Evolutionary conservation across 2,113 vertebrate genomes (phyloP), one percentile per base, ranked within the genome.

Genomic region (Melanerpes aurifrons): DNA sequence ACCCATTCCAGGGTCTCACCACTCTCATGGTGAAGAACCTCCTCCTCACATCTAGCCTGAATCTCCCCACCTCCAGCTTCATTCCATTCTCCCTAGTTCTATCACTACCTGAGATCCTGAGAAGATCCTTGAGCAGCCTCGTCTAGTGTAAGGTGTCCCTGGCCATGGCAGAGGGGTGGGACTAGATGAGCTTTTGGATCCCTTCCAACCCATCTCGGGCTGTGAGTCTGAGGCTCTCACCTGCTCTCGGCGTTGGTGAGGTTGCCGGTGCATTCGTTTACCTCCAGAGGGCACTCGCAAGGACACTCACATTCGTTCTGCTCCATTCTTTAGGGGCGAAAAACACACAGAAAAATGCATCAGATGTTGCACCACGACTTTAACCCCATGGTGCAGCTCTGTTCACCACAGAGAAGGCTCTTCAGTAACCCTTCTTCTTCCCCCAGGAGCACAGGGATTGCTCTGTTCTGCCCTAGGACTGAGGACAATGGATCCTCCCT

Each of bases 231-330:
- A 3, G n/a, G 12, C 10, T 15, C 20, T 32, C 96, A 99, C 99
- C 99, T 98, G 98, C 98, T 99, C 88, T 99, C 99, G 4, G 99
- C 98, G 13, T 98, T 99, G 68, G 99, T 99, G 94, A 99, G 98
- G 96, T 99, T 99, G 92, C 99, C 99, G 4, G 99, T 99, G 48
- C 99, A 99, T 82, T 99, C 99, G 3, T 99, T 99, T 77, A 99
- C 99, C 98, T 99, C 99, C 88, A 99, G 98, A 71, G 99, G 99
- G 97, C 99, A 99, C 97, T 99, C 99, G 90, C 99, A 99, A 3
- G 99, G 99, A 94, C 99, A 99, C 92, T 99, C 99, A 5, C 99
- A 99, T 81, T 99, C 99, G 26, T 99, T 99, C 96, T 99, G 99
- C 62, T 99, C 99, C 99, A 99, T 99, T 93, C 99, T 99, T 91